Conservation (phyloP, 2,888 invertebrate species). For the Isotomurus palustris region DNA sequence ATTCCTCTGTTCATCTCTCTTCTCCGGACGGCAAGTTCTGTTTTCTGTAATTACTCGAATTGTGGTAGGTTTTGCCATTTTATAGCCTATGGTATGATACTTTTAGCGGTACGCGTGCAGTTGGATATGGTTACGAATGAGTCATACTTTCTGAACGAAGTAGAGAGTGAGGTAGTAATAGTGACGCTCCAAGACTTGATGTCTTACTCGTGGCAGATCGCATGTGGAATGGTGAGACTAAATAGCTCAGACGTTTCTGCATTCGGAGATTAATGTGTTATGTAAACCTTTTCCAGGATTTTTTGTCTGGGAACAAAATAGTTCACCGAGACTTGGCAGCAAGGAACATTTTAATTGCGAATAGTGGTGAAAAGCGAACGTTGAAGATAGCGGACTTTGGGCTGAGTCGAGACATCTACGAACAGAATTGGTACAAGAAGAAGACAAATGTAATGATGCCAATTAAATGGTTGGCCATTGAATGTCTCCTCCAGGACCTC, state of each 20-base stretch:
- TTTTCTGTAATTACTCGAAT: too few species aligned
- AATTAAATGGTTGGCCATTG: slow-evolving; percentile 43
- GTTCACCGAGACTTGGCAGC: slow-evolving; percentile 42
- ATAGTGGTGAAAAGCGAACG: slow-evolving; percentile 16
- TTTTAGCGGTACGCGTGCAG: slow-evolving; percentile 7
- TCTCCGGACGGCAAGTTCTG: too few species aligned
- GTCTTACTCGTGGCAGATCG: slow-evolving; percentile 39
- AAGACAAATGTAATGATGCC: slow-evolving; percentile 40
- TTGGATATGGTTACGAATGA: slow-evolving; percentile 39
- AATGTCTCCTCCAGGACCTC: slow-evolving; percentile 39
- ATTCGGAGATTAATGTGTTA: not conserved
- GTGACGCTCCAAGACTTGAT: too few species aligned
- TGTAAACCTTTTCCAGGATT: slow-evolving; percentile 31
- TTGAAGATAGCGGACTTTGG: slow-evolving; percentile 45
- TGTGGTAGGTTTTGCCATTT: too few species aligned
- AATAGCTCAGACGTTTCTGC: too few species aligned
- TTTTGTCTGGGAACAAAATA: slow-evolving; percentile 38
- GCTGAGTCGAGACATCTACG: slow-evolving; percentile 42
- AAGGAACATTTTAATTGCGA: slow-evolving; percentile 19
- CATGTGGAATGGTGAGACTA: slow-evolving; percentile 41
- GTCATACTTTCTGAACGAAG: slow-evolving; percentile 30
- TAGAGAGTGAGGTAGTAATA: slow-evolving; percentile 3
- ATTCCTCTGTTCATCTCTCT: not conserved
- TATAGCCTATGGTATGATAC: not conserved
- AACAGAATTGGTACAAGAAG: slow-evolving; percentile 43